phyloP scores from a whole-genome alignment of 2,888 invertebrate species.

The Blera fallax region DNA sequence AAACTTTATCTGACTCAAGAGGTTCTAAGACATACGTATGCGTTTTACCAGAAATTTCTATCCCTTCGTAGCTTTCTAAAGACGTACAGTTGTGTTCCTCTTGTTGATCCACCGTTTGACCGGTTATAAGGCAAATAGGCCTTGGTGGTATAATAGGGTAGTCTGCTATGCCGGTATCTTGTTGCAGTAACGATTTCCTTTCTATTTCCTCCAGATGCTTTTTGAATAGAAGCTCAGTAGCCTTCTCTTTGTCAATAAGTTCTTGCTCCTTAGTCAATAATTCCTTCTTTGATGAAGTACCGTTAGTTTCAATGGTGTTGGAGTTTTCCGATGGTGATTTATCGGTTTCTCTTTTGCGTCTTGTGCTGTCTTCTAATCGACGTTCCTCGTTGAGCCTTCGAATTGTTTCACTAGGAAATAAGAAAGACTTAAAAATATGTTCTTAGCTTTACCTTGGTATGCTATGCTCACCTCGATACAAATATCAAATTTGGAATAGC shows the following conservation, averaged over 20 bases:
- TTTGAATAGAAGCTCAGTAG: background rate
- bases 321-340: background rate
- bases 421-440: background rate
- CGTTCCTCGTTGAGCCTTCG: background rate
- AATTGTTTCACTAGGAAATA: background rate
- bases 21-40: conserved; percentile 74
- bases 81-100: conserved; percentile 75
- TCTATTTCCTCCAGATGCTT: conserved; percentile 55
- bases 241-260: background rate
- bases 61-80: conserved; percentile 72
- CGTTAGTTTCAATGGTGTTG: background rate
- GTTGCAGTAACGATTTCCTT: conserved; percentile 54
- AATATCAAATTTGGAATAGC: conserved; percentile 77
- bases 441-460: background rate
- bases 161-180: conserved; percentile 74
- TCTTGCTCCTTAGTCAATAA: background rate
- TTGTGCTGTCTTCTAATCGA: conserved; percentile 23
- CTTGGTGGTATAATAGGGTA: conserved; percentile 73
- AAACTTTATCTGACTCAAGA: conserved; percentile 73
- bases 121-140: conserved; percentile 70
- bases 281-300: background rate
- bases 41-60: conserved; percentile 71
- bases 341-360: conserved; percentile 15
- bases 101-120: conserved; percentile 72
- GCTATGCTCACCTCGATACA: conserved; percentile 76